These are phyloP conservation scores for Drosophila formosana DNA, from an alignment of 2,888 invertebrate genomes.

Conservation along the genomic window DNA sequence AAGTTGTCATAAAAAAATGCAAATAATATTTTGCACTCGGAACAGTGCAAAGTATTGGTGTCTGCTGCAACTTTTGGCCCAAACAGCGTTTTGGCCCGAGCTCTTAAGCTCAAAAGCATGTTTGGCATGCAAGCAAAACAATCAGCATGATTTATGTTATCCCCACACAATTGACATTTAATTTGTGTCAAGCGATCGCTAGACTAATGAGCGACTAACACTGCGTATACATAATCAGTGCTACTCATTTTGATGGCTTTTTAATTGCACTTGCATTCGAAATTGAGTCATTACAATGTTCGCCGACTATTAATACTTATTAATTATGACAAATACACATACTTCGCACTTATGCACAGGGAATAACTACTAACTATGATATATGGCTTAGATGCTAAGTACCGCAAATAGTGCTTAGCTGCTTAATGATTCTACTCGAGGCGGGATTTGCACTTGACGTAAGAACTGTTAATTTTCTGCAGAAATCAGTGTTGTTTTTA, in stretches of 20 bases:
- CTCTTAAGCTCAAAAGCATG: conserved; percentile 20
- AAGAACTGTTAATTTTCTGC: conserved; percentile 29
- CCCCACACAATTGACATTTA: conserved; percentile 64
- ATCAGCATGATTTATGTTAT: conserved; percentile 49
- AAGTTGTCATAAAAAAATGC: conserved; percentile 46
- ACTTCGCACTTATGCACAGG: conserved; percentile 7
- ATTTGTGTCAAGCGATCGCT: conserved; percentile 65
- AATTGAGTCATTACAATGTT: conserved; percentile 63
- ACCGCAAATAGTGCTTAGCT: neutral
- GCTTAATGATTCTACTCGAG: conserved; percentile 22
- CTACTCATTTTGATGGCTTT: conserved; percentile 52
- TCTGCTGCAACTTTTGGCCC: conserved; percentile 13
- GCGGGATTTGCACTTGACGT: conserved; percentile 42
- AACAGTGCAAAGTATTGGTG: neutral
- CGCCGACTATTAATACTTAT: conserved; percentile 26
- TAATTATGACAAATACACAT: conserved; percentile 49
- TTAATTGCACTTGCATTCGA: conserved; percentile 61
- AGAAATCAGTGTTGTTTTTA: conserved; percentile 35
- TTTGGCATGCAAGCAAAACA: conserved; percentile 9
- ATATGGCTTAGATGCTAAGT: conserved; percentile 1
- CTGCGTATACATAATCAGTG: conserved; percentile 34
- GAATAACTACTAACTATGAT: conserved; percentile 13
- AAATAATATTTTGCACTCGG: neutral
- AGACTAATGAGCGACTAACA: conserved; percentile 42
- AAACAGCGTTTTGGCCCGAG: conserved; percentile 3